phyloP scores from a whole-genome alignment of 2,797 vertebrate species.

The Alfaro cultratus region DNA sequence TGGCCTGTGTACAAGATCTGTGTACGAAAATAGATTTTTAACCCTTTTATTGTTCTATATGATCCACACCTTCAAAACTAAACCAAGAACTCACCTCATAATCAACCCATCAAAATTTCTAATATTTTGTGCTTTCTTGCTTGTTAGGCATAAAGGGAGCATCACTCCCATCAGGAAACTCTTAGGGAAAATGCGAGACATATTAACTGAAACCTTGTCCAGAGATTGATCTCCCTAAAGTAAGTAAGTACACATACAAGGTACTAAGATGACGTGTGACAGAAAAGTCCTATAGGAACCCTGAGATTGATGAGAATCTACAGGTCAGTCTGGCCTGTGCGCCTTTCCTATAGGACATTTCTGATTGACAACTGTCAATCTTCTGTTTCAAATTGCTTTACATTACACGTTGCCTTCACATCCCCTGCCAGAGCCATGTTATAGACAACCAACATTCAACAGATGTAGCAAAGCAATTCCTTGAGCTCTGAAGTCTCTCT shows the following conservation, averaged over 20 bases:
- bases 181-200: conserved; percentile 57
- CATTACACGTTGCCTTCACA: conserved; percentile 15
- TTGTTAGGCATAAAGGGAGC: conserved; percentile 32
- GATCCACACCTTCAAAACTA: neutral
- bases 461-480: conserved; percentile 55
- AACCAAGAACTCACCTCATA: conserved; percentile 67
- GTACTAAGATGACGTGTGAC: conserved; percentile 39
- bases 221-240: conserved; percentile 24
- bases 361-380: conserved; percentile 47
- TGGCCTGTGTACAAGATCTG: neutral
- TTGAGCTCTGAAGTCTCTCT: conserved; percentile 57
- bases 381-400: conserved; percentile 12
- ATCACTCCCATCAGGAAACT: conserved; percentile 48
- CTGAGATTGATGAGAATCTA: conserved; percentile 68
- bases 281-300: conserved; percentile 75
- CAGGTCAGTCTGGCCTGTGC: conserved; percentile 61
- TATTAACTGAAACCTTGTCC: conserved; percentile 25
- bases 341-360: conserved; percentile 73
- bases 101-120: conserved; percentile 55
- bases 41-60: neutral
- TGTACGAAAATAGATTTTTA: neutral
- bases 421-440: conserved; percentile 48
- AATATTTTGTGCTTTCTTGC: conserved; percentile 36
- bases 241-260: conserved; percentile 46
- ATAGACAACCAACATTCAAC: conserved; percentile 51